Base-by-base conservation (phyloP, 2,888 invertebrate species). In the Clitarchus hookeri region DNA sequence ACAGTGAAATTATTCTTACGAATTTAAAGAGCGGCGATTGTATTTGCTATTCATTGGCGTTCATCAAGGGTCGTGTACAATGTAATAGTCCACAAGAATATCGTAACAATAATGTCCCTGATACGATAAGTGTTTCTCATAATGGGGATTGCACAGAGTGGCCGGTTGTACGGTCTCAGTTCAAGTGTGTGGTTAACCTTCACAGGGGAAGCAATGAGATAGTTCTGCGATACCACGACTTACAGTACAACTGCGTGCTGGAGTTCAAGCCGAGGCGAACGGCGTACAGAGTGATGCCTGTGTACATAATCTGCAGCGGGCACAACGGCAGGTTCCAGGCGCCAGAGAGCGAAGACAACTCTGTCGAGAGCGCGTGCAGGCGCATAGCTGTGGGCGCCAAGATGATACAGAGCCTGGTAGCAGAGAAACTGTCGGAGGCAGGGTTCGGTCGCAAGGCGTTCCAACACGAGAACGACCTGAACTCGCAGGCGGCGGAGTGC, bases 371-470 rank as follows among this genome's bases (percentile, higher is more conserved):
- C 91, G 97, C 97, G 26, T 95, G 95, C 89, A 92, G 93, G 65
- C 94, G 96, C 89, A 96, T 98, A 89, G 93, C 94, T 86, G 91
- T 97, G 11, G 96, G 96, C 84, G 94, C 96, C 19, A 95, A 96
- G 90, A 92, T 98, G 85, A 94, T 98, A 87, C 98, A 98, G 92
- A 94, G 96, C 87, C 92, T 98, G 88, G 96, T 96, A 88, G 97
- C 97, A 0, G 97, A 98, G 91, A 98, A 97, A 91, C 92, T 98
- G 44, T 93, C 94, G 88, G 96, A 97, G 91, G 95, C 95, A 88
- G 96, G 96, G 19, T 94, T 96, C 86, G 95, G 94, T 1, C 92
- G 96, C 88, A 95, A 96, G 92, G 97, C 98, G 1, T 98, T 98
- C 91, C 94, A 95, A 89, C 91, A 98, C 44, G 96, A 96, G 90